Conservation (phyloP, 2,113 vertebrate species). For the Phyllopteryx taeniolatus region DNA sequence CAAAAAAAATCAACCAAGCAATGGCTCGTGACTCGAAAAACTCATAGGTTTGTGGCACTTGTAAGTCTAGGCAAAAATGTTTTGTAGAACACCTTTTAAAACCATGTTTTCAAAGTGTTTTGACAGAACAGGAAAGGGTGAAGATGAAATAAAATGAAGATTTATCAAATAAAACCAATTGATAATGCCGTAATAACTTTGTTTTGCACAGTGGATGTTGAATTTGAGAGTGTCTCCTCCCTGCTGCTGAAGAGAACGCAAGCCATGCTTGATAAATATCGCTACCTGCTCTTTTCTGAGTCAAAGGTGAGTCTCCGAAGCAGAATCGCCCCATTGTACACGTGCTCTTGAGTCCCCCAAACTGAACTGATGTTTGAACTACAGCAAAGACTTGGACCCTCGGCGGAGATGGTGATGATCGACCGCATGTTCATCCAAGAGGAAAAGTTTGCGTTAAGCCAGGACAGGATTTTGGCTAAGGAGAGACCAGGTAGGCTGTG, state of each 20-base stretch:
- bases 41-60: too few relatives aligned
- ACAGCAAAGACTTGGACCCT: conserved; percentile 86
- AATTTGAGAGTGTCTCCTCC: conserved; percentile 87
- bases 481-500: conserved; percentile 82
- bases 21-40: too few relatives aligned
- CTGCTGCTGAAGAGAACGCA: conserved; percentile 87
- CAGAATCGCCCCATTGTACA: not conserved
- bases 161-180: not conserved
- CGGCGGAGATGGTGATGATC: conserved; percentile 97
- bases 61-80: too few relatives aligned
- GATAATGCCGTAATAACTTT: not conserved
- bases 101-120: too few relatives aligned
- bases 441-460: conserved; percentile 83
- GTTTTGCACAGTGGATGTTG: conserved; percentile 81
- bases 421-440: conserved; percentile 97
- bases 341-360: conserved; percentile 1
- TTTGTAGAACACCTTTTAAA: too few relatives aligned
- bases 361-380: conserved; percentile 42
- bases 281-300: conserved; percentile 86
- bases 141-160: not conserved
- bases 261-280: conserved; percentile 94
- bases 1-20: too few relatives aligned
- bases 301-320: conserved; percentile 80
- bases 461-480: conserved; percentile 85
- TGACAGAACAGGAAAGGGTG: too few relatives aligned